Percentiles rank a stretch among this genome's conserved stretches.
These are phyloP conservation scores for Malurus cyaneus DNA, from an alignment of 2,113 vertebrate genomes.

Conservation along the genomic window DNA sequence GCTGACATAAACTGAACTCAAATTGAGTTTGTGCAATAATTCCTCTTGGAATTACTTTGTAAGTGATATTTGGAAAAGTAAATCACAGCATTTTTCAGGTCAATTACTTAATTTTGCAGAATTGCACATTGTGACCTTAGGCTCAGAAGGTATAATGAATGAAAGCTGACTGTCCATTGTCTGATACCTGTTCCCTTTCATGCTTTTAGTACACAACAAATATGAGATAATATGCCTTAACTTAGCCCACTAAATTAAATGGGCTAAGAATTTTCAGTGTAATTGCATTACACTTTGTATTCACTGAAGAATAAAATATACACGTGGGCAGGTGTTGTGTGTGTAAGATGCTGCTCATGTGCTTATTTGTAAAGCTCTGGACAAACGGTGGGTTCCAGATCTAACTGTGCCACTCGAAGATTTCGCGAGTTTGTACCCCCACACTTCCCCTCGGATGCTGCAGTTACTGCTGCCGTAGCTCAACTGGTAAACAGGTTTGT, in stretches of 20 bases:
- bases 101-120: neutral
- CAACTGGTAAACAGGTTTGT: neutral
- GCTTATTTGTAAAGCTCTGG: neutral
- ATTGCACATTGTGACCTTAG: neutral
- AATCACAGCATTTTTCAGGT: neutral
- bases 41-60: neutral
- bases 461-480: neutral
- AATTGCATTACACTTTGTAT: neutral
- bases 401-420: neutral
- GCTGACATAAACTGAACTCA: neutral
- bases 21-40: neutral
- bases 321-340: rapidly evolving
- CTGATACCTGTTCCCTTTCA: neutral
- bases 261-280: neutral
- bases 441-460: rapidly evolving
- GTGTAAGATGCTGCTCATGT: neutral
- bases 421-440: neutral
- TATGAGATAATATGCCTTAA: neutral
- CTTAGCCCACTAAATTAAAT: neutral
- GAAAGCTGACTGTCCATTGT: neutral
- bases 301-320: neutral
- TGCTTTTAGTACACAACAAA: rapidly evolving
- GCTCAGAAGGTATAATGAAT: neutral
- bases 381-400: neutral
- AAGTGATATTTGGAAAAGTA: neutral